Evolutionary conservation across 2,888 invertebrate species (phyloP).

Genomic region (Allophyes oxyacanthae): DNA sequence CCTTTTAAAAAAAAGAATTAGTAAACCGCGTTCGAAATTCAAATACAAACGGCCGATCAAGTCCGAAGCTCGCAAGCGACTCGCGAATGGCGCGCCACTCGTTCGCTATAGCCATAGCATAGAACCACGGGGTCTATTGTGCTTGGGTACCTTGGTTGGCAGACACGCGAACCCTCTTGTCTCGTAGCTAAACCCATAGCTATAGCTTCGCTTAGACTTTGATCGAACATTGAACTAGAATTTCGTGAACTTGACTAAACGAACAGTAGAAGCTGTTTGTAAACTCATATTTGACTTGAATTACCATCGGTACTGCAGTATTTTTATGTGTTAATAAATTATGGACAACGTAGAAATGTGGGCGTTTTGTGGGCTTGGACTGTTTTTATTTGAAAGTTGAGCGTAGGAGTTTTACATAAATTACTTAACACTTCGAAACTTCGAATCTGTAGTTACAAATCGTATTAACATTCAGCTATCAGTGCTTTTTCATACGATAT

Average conservation of each 20-base stretch:
- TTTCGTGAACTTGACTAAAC: conserved; percentile 50
- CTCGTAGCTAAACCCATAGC: conserved; percentile 67
- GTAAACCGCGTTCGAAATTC: conserved; percentile 67
- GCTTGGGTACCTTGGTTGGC: conserved; percentile 69
- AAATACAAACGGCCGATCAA: conserved; percentile 84
- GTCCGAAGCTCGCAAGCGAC: conserved; percentile 83
- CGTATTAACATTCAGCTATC: conserved; percentile 5
- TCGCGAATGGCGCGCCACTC: conserved; percentile 76
- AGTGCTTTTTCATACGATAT: conserved; percentile 1
- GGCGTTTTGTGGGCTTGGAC: conserved; percentile 39
- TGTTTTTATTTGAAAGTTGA: conserved; percentile 44
- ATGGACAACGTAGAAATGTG: conserved; percentile 35
- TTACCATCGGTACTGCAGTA: conserved; percentile 36
- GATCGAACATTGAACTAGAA: conserved; percentile 55
- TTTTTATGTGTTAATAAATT: conserved; percentile 48
- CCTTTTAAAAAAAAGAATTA: conserved; percentile 45
- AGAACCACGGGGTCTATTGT: conserved; percentile 81
- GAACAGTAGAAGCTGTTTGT: conserved; percentile 52
- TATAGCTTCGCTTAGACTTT: conserved; percentile 66
- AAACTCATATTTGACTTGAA: conserved; percentile 36
- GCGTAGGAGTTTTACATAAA: conserved; percentile 39
- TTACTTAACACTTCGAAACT: conserved; percentile 25
- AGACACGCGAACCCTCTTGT: conserved; percentile 84
- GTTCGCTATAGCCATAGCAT: conserved; percentile 75
- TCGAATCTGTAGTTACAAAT: conserved; percentile 9